These are phyloP conservation scores for Tenthredo notha DNA, from an alignment of 2,888 invertebrate species.

Conservation along the genomic window DNA sequence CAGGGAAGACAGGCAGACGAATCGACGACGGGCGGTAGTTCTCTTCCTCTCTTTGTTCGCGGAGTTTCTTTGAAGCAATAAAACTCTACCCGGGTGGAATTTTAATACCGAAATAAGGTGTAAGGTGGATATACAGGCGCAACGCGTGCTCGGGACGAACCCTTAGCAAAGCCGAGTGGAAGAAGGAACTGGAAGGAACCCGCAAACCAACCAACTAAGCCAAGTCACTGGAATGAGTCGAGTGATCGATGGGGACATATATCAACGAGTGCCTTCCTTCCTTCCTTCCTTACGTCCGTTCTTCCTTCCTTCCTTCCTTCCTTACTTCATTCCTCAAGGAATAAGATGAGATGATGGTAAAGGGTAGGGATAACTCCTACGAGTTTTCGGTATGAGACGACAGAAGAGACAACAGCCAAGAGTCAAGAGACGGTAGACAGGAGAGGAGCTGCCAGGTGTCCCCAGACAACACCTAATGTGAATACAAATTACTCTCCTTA, in stretches of 20 bases:
- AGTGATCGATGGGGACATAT: slow-evolving; percentile 74
- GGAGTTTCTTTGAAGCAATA: slow-evolving; percentile 64
- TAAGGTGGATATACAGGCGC: slow-evolving; percentile 57
- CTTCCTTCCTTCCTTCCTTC: not conserved
- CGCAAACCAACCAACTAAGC: slow-evolving; percentile 54
- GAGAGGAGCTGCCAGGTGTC: slow-evolving; percentile 68
- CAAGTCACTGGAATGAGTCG: slow-evolving; percentile 59
- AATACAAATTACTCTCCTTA: slow-evolving; percentile 71
- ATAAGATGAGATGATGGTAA: slow-evolving; percentile 50
- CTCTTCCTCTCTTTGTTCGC: slow-evolving; percentile 53
- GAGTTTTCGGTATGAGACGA: slow-evolving; percentile 58
- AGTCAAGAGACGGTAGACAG: slow-evolving; percentile 41
- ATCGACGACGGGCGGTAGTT: not conserved
- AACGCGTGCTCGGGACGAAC: slow-evolving; percentile 22
- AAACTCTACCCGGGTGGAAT: slow-evolving; percentile 70
- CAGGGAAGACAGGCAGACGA: not conserved
- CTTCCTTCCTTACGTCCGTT: not conserved
- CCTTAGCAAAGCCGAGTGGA: slow-evolving; percentile 45
- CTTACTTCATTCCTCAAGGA: not conserved
- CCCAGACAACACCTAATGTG: slow-evolving; percentile 72
- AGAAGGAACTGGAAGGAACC: slow-evolving; percentile 50
- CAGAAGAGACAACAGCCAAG: slow-evolving; percentile 54
- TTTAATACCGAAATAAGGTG: slow-evolving; percentile 67
- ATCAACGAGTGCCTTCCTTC: slow-evolving; percentile 62
- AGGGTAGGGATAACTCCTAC: not conserved